These are phyloP conservation scores for Megaustenia siamemsis DNA, from an alignment of 2,888 invertebrate genomes.

Conservation along the genomic window DNA sequence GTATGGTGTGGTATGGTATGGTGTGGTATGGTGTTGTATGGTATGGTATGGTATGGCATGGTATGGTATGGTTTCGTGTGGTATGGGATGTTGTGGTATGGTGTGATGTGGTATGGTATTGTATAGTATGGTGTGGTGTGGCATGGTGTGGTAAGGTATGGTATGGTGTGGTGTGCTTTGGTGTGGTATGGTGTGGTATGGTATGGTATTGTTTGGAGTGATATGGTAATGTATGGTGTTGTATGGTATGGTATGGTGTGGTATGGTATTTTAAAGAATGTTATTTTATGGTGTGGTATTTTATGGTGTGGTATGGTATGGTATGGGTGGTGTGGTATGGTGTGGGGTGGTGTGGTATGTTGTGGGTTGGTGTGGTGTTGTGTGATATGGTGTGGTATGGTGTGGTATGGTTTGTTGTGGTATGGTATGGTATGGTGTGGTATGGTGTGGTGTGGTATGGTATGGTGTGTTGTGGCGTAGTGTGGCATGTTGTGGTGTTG, in stretches of 20 bases:
- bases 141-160: neutral
- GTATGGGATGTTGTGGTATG: neutral
- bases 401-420: no score
- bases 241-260: neutral
- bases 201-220: neutral
- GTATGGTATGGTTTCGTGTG: neutral
- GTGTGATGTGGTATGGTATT: neutral
- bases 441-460: no score
- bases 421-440: no score
- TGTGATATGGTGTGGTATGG: no score
- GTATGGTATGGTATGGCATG: neutral
- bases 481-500: no score
- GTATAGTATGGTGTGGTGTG: neutral
- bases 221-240: neutral
- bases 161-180: neutral
- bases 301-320: neutral
- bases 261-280: neutral
- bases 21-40: neutral
- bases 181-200: neutral
- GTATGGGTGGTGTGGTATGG: neutral
- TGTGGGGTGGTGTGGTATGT: neutral
- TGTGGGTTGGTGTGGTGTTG: neutral
- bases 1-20: neutral
- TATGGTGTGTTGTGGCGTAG: no score
- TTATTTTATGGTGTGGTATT: neutral